Percentiles rank a stretch among this genome's conserved stretches.
These are phyloP conservation scores for Okamejei kenojei DNA, from an alignment of 2,797 vertebrate genomes.

Conservation along the genomic window DNA sequence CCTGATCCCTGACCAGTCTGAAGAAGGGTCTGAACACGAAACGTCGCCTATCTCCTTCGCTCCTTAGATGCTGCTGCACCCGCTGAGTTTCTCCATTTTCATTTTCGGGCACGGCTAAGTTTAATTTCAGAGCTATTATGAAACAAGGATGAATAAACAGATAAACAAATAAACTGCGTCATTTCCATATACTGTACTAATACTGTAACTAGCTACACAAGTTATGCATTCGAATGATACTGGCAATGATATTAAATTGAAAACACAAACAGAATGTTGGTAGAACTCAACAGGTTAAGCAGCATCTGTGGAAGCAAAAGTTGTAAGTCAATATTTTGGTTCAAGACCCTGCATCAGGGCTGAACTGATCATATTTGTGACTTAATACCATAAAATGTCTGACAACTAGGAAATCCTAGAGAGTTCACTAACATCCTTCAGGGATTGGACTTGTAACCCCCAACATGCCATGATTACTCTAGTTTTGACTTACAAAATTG, in stretches of 20 bases:
- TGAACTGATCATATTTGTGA: neutral
- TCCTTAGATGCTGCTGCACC: too few species aligned
- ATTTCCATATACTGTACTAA: neutral
- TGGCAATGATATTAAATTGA: neutral
- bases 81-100: too few species aligned
- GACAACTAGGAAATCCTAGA: neutral
- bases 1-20: too few species aligned
- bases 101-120: neutral
- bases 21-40: too few species aligned
- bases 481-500: neutral
- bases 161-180: neutral
- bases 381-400: neutral
- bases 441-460: neutral
- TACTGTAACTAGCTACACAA: neutral
- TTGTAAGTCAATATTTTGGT: too few species aligned
- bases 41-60: too few species aligned
- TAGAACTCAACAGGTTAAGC: too few species aligned
- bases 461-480: neutral
- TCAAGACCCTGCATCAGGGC: too few species aligned
- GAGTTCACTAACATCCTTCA: neutral
- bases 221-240: neutral
- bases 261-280: too few species aligned
- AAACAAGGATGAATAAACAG: conserved; percentile 8
- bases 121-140: neutral
- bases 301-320: too few species aligned